Conservation (phyloP, 2,113 vertebrate genomes). For the Irena cyanogastra region DNA sequence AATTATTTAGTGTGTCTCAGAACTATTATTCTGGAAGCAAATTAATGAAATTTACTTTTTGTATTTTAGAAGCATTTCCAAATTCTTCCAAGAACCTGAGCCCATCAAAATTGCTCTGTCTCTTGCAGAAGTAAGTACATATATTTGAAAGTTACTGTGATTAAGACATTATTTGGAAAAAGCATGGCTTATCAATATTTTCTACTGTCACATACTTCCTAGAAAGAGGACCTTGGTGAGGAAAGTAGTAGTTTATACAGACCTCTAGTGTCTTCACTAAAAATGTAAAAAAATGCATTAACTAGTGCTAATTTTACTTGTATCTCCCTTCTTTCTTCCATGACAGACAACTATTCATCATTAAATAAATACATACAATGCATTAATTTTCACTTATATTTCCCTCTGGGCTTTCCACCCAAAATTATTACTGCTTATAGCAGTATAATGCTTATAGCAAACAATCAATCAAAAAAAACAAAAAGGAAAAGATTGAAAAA, state of each 20-base stretch:
- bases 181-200: not conserved
- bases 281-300: not conserved
- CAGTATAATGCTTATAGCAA: not conserved
- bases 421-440: not conserved
- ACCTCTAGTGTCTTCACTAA: not conserved
- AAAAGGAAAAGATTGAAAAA: not conserved
- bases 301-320: not conserved
- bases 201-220: not conserved
- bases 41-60: not conserved
- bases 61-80: not conserved
- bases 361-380: not conserved
- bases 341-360: not conserved
- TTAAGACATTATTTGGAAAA: not conserved
- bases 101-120: not conserved
- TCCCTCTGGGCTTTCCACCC: not conserved
- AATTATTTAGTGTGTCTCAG: not conserved
- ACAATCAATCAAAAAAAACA: not conserved
- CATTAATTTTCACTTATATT: not conserved
- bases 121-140: not conserved
- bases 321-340: not conserved
- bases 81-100: not conserved
- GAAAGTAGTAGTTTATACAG: not conserved
- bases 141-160: not conserved
- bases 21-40: not conserved
- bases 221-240: not conserved